Conservation (phyloP, 2,888 invertebrate genomes). For the Sabatieria punctata region DNA sequence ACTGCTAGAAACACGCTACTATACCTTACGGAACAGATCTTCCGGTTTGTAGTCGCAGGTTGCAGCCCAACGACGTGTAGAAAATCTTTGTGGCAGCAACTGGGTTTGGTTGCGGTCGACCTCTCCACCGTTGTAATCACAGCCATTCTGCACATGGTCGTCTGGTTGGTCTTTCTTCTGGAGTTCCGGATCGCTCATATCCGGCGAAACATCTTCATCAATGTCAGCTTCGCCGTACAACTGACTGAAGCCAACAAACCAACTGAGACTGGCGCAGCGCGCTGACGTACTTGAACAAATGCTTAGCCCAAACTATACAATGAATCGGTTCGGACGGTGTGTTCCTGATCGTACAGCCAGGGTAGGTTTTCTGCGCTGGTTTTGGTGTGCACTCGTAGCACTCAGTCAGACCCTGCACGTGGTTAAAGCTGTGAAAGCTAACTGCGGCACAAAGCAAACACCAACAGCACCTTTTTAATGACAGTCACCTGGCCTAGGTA, state of each 20-base stretch:
- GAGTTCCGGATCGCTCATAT: slow-evolving; percentile 74
- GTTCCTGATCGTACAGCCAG: slow-evolving; percentile 95
- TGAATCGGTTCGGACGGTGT: slow-evolving; percentile 98
- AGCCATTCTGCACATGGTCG: no score
- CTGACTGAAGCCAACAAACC: slow-evolving; percentile 46
- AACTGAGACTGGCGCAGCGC: not conserved
- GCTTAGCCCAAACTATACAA: slow-evolving; percentile 98
- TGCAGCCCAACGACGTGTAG: slow-evolving; percentile 73
- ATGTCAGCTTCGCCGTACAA: slow-evolving; percentile 90
- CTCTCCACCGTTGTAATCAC: no score
- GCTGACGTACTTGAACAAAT: slow-evolving; percentile 69
- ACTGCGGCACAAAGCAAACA: not conserved
- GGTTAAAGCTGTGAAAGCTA: not conserved
- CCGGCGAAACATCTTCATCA: slow-evolving; percentile 93
- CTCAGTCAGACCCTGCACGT: slow-evolving; percentile 61
- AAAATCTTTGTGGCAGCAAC: slow-evolving; percentile 34
- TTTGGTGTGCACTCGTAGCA: slow-evolving; percentile 94
- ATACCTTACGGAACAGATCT: slow-evolving; percentile 63
- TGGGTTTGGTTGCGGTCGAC: no score
- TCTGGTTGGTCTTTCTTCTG: no score
- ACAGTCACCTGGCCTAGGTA: slow-evolving; percentile 67
- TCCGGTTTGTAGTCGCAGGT: slow-evolving; percentile 60
- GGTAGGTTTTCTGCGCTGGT: slow-evolving; percentile 73
- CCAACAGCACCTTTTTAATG: slow-evolving; percentile 34
- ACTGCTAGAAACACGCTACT: not conserved